A percentile compares a stretch with the other conserved stretches of the same genome.
Conservation (phyloP, 1,140 invertebrate species). For the Nautilus pompilius region DNA sequence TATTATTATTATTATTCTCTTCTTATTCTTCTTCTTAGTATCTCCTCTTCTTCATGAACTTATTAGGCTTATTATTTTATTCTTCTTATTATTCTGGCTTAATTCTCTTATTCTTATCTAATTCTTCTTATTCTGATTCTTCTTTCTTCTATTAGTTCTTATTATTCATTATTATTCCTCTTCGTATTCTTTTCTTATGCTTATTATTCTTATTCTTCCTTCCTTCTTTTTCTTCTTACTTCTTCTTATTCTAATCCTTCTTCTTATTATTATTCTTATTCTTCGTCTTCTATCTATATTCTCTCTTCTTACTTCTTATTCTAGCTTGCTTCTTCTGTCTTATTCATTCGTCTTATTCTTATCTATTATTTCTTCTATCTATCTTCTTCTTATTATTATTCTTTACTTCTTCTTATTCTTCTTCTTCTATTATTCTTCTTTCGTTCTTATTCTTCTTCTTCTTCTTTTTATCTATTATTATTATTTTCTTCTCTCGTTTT, state of each 20-base stretch:
- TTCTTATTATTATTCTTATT: background rate
- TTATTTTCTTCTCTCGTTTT: conserved; percentile 2
- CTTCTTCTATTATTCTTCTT: background rate
- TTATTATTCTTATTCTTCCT: background rate
- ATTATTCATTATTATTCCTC: too few species aligned
- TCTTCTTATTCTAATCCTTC: background rate
- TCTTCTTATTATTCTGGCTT: too few species aligned
- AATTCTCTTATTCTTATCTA: too few species aligned
- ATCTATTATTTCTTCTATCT: background rate
- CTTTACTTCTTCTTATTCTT: background rate
- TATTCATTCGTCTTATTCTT: background rate
- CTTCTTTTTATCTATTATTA: background rate
- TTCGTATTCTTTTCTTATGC: too few species aligned
- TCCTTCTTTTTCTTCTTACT: background rate
- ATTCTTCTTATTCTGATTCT: too few species aligned
- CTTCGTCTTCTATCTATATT: background rate
- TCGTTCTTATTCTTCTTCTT: background rate
- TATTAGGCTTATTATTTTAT: too few species aligned
- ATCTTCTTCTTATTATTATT: background rate
- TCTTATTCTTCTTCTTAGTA: too few species aligned
- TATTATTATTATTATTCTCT: too few species aligned
- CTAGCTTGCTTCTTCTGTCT: background rate
- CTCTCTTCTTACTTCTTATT: background rate
- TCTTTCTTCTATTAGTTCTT: too few species aligned
- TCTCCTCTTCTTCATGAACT: too few species aligned